A percentile compares a stretch with the other conserved stretches of the same genome.
These are phyloP conservation scores for Herpailurus yagouaroundi DNA, from an alignment of 2,113 vertebrate genomes.

Conservation along the genomic window DNA sequence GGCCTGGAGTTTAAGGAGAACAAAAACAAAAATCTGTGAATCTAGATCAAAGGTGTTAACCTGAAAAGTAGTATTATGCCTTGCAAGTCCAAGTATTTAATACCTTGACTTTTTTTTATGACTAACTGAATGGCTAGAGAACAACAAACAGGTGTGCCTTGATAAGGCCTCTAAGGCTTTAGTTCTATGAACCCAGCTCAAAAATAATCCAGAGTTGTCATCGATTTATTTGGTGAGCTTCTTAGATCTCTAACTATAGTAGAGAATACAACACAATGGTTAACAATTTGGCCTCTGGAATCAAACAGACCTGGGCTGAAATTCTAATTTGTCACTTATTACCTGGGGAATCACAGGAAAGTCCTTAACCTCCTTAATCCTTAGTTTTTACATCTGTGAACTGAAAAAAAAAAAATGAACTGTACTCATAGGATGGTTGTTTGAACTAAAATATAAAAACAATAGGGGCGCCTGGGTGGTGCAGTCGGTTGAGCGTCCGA, in stretches of 20 bases:
- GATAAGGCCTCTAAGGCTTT: neutral
- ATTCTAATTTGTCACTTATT: slow-evolving; percentile 35
- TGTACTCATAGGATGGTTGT: neutral
- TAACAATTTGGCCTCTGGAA: neutral
- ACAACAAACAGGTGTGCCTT: neutral
- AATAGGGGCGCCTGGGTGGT: too few relatives aligned
- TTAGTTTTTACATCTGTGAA: neutral
- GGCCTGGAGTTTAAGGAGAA: slow-evolving; percentile 47
- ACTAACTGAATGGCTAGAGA: neutral
- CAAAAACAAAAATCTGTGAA: slow-evolving; percentile 52
- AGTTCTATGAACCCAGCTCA: neutral
- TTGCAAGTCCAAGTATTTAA: slow-evolving; percentile 21
- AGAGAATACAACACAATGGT: neutral
- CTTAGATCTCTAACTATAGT: neutral
- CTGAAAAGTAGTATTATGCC: neutral
- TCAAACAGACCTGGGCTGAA: neutral
- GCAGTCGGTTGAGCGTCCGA: too few relatives aligned
- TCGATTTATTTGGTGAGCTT: neutral
- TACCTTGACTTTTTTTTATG: neutral
- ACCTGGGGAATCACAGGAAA: neutral
- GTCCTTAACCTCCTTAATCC: neutral
- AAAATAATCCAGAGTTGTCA: neutral
- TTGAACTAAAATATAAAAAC: neutral
- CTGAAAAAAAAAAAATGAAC: neutral
- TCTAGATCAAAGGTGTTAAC: slow-evolving; percentile 38